Percentiles rank a stretch among this genome's conserved stretches.
Conservation (phyloP, 2,113 vertebrate species). For the Pongo pygmaeus region DNA sequence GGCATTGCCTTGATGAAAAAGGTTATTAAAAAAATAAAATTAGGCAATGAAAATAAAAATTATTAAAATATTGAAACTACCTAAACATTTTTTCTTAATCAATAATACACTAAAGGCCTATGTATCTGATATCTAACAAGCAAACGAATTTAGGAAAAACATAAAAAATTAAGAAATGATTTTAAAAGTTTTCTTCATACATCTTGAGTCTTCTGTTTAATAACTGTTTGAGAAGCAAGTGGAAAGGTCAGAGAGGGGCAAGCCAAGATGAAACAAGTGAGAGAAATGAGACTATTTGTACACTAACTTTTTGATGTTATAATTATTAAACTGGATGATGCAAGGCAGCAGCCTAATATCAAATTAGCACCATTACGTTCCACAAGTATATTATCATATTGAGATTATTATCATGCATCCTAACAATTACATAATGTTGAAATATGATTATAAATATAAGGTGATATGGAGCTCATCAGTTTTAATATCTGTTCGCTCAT, state of each 20-base stretch:
- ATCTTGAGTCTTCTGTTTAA: not conserved
- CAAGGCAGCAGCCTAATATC: not conserved
- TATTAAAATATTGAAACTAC: not conserved
- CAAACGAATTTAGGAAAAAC: not conserved
- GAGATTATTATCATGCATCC: not conserved
- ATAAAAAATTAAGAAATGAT: not conserved
- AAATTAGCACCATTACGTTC: conserved; percentile 16
- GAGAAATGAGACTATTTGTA: not conserved
- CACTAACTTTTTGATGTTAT: not conserved
- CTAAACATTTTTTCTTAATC: not conserved
- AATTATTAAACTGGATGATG: not conserved
- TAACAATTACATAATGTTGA: conserved; percentile 3
- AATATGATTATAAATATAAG: conserved; percentile 35
- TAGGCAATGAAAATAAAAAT: not conserved
- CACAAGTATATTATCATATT: not conserved
- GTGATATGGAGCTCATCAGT: not conserved
- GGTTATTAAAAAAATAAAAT: not conserved
- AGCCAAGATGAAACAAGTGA: not conserved
- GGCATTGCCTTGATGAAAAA: not conserved
- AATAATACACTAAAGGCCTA: not conserved
- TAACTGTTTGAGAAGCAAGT: conserved; percentile 33
- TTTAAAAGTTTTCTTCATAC: not conserved
- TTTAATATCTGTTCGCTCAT: conserved; percentile 14
- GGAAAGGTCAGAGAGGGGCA: not conserved
- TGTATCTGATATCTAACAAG: not conserved